Evolutionary conservation across 2,888 invertebrate species (phyloP).

Genomic region (Loripinus fragilis): DNA sequence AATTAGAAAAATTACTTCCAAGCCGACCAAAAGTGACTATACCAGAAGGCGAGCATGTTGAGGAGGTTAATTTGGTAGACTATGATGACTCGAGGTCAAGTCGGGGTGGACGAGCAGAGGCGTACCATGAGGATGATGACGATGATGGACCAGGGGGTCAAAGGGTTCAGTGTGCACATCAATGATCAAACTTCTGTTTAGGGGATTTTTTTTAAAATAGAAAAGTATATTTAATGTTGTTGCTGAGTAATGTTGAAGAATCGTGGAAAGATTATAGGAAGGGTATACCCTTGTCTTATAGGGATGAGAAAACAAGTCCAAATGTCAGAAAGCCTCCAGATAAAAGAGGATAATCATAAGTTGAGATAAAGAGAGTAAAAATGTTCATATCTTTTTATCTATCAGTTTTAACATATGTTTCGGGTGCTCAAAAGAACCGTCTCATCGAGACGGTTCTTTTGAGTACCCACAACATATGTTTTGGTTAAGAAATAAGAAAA

Average conservation of each 20-base stretch:
- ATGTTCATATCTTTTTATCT: too few species aligned
- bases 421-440: too few species aligned
- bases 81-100: conserved; percentile 87
- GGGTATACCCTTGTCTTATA: too few species aligned
- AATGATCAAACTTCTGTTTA: conserved; percentile 84
- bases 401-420: too few species aligned
- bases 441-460: too few species aligned
- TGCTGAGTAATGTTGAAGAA: neutral
- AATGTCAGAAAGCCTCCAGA: too few species aligned
- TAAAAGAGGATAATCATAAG: too few species aligned
- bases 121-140: conserved; percentile 87
- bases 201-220: conserved; percentile 4
- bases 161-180: conserved; percentile 91
- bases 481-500: too few species aligned
- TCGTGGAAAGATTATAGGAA: neutral
- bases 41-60: conserved; percentile 92
- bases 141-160: conserved; percentile 85
- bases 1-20: conserved; percentile 90
- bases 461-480: too few species aligned
- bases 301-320: too few species aligned
- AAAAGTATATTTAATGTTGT: neutral
- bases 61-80: conserved; percentile 93
- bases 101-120: conserved; percentile 86
- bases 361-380: too few species aligned
- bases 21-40: conserved; percentile 88